Conservation (phyloP, 2,113 vertebrate species). For the Hippocampus mohnikei region DNA sequence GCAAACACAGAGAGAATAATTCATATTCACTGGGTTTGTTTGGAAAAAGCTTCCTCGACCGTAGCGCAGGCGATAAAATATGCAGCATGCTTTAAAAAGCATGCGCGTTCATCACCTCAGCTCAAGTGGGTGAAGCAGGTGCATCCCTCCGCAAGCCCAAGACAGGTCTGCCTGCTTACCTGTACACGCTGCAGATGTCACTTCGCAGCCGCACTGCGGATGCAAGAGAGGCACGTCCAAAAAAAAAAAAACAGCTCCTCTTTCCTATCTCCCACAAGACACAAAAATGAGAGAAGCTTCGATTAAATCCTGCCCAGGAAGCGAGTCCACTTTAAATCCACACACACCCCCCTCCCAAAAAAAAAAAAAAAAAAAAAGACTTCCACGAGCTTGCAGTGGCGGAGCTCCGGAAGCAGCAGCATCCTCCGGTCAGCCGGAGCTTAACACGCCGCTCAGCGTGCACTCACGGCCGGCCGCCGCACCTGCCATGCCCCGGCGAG, state of each 20-base stretch:
- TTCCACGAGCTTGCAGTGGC: slow-evolving; percentile 10
- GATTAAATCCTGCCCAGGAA: slow-evolving; percentile 51
- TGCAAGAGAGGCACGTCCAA: slow-evolving; percentile 65
- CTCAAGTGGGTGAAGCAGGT: neutral
- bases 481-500: slow-evolving; percentile 64
- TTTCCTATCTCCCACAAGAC: slow-evolving; percentile 50
- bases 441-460: slow-evolving; percentile 57
- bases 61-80: neutral
- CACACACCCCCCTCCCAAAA: slow-evolving; percentile 37
- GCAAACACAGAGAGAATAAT: neutral
- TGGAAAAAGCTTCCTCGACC: neutral
- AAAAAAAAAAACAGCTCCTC: slow-evolving; percentile 48
- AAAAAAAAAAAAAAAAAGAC: neutral
- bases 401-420: slow-evolving; percentile 61
- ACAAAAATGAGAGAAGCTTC: slow-evolving; percentile 45
- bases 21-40: neutral
- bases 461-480: slow-evolving; percentile 58
- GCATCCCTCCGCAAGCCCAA: neutral
- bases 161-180: slow-evolving; percentile 65
- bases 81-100: neutral
- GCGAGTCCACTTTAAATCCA: slow-evolving; percentile 63
- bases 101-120: neutral
- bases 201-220: slow-evolving; percentile 80
- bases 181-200: slow-evolving; percentile 74
- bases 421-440: slow-evolving; percentile 61